Evolutionary conservation across 2,797 vertebrate species (phyloP).

Genomic region (Threskiornis aethiopicus): DNA sequence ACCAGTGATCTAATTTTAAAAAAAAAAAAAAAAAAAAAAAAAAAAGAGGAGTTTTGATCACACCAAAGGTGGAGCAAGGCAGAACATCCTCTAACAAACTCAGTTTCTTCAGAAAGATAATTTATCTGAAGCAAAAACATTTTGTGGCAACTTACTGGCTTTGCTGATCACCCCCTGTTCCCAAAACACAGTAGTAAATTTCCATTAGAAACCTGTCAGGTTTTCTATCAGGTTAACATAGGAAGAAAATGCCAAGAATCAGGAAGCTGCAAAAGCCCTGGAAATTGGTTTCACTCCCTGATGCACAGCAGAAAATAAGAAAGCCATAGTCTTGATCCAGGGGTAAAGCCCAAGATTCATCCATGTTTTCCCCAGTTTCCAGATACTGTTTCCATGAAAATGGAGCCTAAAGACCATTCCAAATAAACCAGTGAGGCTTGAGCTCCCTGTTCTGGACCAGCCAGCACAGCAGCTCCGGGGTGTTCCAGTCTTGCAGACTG

Average conservation of each 20-base stretch:
- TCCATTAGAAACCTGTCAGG: not conserved
- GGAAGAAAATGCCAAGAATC: not conserved
- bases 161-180: not conserved
- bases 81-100: not conserved
- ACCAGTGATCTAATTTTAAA: not conserved
- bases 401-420: not conserved
- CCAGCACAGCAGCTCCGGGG: not conserved
- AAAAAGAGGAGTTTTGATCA: not conserved
- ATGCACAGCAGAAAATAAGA: not conserved
- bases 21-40: not conserved
- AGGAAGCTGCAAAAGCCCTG: not conserved
- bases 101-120: not conserved
- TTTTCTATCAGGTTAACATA: not conserved
- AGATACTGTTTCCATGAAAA: not conserved
- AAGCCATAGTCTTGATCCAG: not conserved
- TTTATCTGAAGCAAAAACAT: not conserved
- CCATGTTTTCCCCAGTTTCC: not conserved
- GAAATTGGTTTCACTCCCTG: not conserved
- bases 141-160: not conserved
- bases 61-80: not conserved
- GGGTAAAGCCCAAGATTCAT: not conserved
- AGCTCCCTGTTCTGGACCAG: not conserved
- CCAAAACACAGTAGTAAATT: not conserved
- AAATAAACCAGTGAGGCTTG: accelerated
- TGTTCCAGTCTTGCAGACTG: not conserved